phyloP scores from a whole-genome alignment of 2,888 invertebrate species.

The Scrobipalpa atriplicella region DNA sequence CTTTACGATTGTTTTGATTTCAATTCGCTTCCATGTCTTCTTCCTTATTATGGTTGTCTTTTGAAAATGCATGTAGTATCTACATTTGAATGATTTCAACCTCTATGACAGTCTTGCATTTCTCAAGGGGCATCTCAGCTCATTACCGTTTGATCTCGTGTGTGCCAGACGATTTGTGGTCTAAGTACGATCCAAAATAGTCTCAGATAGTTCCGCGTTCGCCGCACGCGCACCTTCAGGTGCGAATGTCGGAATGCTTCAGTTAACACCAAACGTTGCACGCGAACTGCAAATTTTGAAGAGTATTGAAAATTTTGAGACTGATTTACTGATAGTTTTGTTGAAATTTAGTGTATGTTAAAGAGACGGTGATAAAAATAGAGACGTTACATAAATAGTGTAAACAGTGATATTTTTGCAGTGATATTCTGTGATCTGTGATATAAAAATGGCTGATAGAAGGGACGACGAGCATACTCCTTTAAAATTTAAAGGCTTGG shows the following conservation, averaged over 20 bases:
- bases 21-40: too few species aligned
- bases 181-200: slow-evolving; percentile 76
- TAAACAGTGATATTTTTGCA: not conserved
- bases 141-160: slow-evolving; percentile 75
- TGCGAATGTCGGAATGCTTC: slow-evolving; percentile 62
- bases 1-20: too few species aligned
- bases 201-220: slow-evolving; percentile 72
- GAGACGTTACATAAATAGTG: not conserved
- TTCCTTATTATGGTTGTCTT: not conserved
- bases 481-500: slow-evolving; percentile 5
- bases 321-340: not conserved
- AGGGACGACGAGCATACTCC: not conserved
- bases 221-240: slow-evolving; percentile 66
- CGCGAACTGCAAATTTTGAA: not conserved
- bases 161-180: slow-evolving; percentile 69
- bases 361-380: slow-evolving; percentile 6
- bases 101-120: slow-evolving; percentile 15
- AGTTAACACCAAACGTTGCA: slow-evolving; percentile 42
- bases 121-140: slow-evolving; percentile 37
- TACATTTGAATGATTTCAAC: not conserved
- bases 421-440: slow-evolving; percentile 13
- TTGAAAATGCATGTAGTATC: not conserved
- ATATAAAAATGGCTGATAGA: slow-evolving; percentile 12
- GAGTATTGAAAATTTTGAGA: slow-evolving; percentile 8
- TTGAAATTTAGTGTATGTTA: not conserved